These are phyloP conservation scores for Resseliella maxima DNA, from an alignment of 2,888 invertebrate species.

Conservation along the genomic window DNA sequence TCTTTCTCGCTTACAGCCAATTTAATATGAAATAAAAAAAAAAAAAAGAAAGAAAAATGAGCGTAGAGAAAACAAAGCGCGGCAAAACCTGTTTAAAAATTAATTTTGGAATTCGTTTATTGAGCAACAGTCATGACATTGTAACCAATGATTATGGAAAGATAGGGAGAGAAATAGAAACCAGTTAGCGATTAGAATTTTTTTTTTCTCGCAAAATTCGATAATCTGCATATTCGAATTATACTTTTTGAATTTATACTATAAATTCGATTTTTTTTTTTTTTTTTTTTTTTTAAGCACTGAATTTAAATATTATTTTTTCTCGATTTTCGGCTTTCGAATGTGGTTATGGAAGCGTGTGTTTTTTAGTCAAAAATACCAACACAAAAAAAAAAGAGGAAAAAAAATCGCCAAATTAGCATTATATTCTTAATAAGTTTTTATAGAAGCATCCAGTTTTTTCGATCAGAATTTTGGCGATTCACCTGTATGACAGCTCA, in stretches of 20 bases:
- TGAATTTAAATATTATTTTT: no score
- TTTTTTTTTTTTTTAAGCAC: no score
- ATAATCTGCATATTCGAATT: background rate
- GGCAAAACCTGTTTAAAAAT: slow-evolving; percentile 39
- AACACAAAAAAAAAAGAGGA: no score
- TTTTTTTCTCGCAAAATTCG: slow-evolving; percentile 15
- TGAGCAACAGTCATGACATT: slow-evolving; percentile 38
- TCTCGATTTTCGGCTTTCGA: no score
- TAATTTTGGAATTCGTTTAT: slow-evolving; percentile 33
- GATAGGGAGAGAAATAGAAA: background rate
- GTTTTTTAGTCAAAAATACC: no score
- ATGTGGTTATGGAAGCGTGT: background rate
- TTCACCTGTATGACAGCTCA: slow-evolving; percentile 23
- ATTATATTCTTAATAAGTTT: slow-evolving; percentile 43
- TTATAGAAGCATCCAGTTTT: background rate
- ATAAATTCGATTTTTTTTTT: no score
- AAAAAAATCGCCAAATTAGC: slow-evolving; percentile 12
- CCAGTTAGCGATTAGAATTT: slow-evolving; percentile 34
- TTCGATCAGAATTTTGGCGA: slow-evolving; percentile 3
- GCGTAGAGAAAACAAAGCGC: slow-evolving; percentile 20
- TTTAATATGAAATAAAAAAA: background rate
- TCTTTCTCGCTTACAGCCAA: background rate
- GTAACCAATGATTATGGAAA: slow-evolving; percentile 8
- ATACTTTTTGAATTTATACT: background rate
- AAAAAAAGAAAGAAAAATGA: background rate